Percentiles rank a stretch among this genome's conserved stretches.
Evolutionary conservation across 30 jellyfish, hydroid and myxozoan species (phyloP).

Genomic region (Nemopilema nomurai): DNA sequence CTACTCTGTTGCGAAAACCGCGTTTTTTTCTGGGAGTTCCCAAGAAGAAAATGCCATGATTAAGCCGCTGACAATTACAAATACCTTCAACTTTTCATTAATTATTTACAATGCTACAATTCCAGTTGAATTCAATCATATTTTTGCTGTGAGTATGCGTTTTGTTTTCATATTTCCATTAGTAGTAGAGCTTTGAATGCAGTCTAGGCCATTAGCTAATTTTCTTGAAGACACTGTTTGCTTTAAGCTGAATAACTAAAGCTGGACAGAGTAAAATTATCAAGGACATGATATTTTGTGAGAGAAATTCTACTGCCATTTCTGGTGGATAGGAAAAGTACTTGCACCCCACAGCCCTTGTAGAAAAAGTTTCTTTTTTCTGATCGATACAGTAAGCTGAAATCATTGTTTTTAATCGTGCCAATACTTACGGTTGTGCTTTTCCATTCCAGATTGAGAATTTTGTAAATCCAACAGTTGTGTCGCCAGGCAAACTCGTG

Average conservation of each 20-base stretch:
- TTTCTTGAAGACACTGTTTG: too few relatives aligned
- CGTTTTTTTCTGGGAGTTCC: constrained; percentile 84
- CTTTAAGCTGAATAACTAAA: too few relatives aligned
- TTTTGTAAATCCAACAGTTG: constrained; percentile 76
- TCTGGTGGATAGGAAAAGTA: too few relatives aligned
- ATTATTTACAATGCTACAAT: constrained; percentile 90
- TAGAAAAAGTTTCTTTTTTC: too few relatives aligned
- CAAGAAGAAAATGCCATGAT: constrained; percentile 43
- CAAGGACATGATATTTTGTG: too few relatives aligned
- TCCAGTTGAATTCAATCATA: constrained; percentile 71
- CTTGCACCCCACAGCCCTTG: too few relatives aligned
- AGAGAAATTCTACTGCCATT: too few relatives aligned
- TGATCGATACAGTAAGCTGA: too few relatives aligned
- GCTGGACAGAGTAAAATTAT: too few relatives aligned
- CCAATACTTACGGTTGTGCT: not conserved
- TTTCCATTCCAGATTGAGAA: constrained; percentile 74
- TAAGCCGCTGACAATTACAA: constrained; percentile 90
- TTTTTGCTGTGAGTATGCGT: constrained; percentile 80
- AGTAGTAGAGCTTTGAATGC: not conserved
- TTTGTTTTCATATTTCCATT: not conserved
- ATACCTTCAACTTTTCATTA: constrained; percentile 86
- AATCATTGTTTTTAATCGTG: too few relatives aligned
- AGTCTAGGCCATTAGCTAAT: too few relatives aligned
- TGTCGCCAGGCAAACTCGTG: constrained; percentile 89
- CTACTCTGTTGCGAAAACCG: constrained; percentile 91